A percentile compares a stretch with the other conserved stretches of the same genome.
Evolutionary conservation across 2,113 vertebrate species (phyloP).

Genomic region (Passer montanus): DNA sequence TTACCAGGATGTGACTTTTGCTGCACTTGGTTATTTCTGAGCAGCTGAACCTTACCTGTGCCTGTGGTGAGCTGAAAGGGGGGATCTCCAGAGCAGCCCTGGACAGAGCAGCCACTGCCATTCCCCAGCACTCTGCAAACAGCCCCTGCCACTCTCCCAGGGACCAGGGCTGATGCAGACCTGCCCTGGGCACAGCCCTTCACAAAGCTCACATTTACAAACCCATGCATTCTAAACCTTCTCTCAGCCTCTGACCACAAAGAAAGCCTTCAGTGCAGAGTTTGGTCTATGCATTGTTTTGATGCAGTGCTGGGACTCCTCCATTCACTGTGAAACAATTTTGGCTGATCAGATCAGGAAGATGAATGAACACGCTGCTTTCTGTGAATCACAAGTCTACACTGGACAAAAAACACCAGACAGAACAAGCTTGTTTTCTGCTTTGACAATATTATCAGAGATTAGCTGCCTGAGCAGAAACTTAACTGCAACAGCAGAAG

Average conservation of each 20-base stretch:
- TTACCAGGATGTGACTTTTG: background rate
- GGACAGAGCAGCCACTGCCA: background rate
- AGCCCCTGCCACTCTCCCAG: background rate
- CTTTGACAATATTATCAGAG: background rate
- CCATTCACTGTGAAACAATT: background rate
- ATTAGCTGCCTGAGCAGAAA: background rate
- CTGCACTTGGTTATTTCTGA: background rate
- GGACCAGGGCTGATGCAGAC: background rate
- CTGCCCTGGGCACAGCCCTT: background rate
- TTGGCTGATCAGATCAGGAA: slow-evolving; percentile 15
- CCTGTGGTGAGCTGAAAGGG: background rate
- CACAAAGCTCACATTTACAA: slow-evolving; percentile 29
- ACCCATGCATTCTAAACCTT: background rate
- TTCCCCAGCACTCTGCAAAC: background rate
- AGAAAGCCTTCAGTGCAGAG: background rate
- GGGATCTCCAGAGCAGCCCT: background rate
- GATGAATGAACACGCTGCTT: background rate
- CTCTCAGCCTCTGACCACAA: background rate
- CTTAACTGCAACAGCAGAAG: background rate
- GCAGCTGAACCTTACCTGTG: background rate
- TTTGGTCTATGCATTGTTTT: background rate
- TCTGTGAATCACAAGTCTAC: slow-evolving; percentile 14
- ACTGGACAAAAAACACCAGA: background rate
- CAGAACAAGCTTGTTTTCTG: background rate
- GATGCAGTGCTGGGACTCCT: background rate